These are phyloP conservation scores for Bellardia bayeri DNA, from an alignment of 2,888 invertebrate genomes.

Conservation along the genomic window DNA sequence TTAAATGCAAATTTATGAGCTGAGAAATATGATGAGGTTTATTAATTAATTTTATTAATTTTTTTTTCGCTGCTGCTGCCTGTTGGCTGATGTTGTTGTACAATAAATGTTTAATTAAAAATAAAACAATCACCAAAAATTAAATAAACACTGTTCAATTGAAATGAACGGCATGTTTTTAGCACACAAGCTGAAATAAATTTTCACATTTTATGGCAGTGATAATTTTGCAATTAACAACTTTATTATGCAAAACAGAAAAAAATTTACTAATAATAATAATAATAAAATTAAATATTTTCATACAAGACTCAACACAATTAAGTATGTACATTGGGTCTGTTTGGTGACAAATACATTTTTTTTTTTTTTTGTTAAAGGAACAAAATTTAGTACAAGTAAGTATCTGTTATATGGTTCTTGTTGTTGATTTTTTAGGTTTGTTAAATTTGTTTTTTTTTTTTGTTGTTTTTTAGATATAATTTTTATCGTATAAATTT, in stretches of 20 bases:
- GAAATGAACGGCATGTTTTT: slow-evolving; percentile 44
- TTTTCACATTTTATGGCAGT: slow-evolving; percentile 60
- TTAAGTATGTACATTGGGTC: slow-evolving; percentile 4
- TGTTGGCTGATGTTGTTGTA: neutral
- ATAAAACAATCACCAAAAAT: slow-evolving; percentile 33
- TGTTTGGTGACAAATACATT: slow-evolving; percentile 55
- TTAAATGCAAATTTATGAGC: slow-evolving; percentile 63
- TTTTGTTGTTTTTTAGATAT: neutral
- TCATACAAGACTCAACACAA: slow-evolving; percentile 21
- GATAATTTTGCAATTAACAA: slow-evolving; percentile 71
- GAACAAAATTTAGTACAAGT: slow-evolving; percentile 18
- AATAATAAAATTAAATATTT: slow-evolving; percentile 30
- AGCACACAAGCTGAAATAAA: slow-evolving; percentile 51
- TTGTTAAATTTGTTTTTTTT: slow-evolving; percentile 8
- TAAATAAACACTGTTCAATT: slow-evolving; percentile 46
- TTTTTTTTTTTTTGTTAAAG: slow-evolving; percentile 7
- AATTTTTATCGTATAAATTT: slow-evolving; percentile 57
- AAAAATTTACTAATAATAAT: neutral
- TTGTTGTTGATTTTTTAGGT: slow-evolving; percentile 32
- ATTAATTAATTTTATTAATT: slow-evolving; percentile 46
- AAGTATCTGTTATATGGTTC: slow-evolving; percentile 21
- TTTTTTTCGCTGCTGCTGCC: neutral
- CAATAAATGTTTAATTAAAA: slow-evolving; percentile 30
- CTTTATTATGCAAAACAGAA: slow-evolving; percentile 67
- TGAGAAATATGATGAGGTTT: slow-evolving; percentile 56